These are phyloP conservation scores for Ambastaia sidthimunki DNA, from an alignment of 2,797 vertebrate species.

Conservation along the genomic window DNA sequence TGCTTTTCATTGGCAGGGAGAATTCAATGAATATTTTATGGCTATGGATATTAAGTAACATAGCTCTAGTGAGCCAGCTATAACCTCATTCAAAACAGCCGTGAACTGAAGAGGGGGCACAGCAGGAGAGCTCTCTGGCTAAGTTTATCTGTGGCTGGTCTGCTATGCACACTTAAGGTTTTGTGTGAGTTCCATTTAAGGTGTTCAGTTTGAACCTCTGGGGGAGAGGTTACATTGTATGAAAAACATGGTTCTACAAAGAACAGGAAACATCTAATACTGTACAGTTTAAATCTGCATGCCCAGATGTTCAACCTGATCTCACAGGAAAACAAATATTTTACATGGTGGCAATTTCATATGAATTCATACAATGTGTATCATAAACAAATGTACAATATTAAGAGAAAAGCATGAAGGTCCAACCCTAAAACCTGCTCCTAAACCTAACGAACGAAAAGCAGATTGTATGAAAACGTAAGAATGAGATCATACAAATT, in stretches of 20 bases:
- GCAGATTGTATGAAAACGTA: no score
- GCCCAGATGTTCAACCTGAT: no score
- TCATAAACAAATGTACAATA: no score
- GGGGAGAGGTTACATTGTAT: constrained; percentile 1
- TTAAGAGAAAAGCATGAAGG: no score
- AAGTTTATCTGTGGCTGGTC: constrained; percentile 24
- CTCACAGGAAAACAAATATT: no score
- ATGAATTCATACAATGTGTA: no score
- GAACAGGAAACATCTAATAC: background rate
- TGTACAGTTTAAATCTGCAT: no score
- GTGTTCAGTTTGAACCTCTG: background rate
- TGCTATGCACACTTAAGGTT: background rate
- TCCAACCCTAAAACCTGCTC: no score
- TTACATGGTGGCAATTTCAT: no score
- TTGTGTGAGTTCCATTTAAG: background rate
- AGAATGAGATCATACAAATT: no score
- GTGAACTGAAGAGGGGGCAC: constrained; percentile 17
- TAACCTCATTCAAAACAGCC: constrained; percentile 19
- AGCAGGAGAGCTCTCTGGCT: constrained; percentile 8
- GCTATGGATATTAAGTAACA: constrained; percentile 49
- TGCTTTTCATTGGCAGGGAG: constrained; percentile 42
- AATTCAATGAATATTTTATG: constrained; percentile 57
- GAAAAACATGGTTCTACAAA: background rate
- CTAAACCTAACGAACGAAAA: no score
- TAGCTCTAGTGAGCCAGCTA: constrained; percentile 33